Conservation (phyloP, 2,797 vertebrate species). For the Microctenopoma steveboyesi region DNA sequence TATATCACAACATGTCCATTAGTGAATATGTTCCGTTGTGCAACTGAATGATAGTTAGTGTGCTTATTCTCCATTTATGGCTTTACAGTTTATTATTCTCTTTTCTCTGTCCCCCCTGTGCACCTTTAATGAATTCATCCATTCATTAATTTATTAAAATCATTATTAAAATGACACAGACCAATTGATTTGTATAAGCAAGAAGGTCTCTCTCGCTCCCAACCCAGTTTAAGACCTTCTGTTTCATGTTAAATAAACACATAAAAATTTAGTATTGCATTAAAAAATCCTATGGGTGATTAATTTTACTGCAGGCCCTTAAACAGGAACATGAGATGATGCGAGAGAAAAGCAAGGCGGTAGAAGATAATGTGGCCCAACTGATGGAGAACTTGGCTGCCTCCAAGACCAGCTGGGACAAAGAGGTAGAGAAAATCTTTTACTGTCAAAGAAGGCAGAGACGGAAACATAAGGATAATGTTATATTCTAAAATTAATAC, state of each 20-base stretch:
- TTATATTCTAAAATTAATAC: not conserved
- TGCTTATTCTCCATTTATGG: conserved; percentile 93
- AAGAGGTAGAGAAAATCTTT: conserved; percentile 79
- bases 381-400: conserved; percentile 86
- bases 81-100: conserved; percentile 88
- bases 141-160: conserved; percentile 98
- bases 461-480: not conserved
- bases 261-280: conserved; percentile 99
- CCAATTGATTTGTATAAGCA: conserved; percentile 93
- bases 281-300: conserved; percentile 97
- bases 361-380: conserved; percentile 88
- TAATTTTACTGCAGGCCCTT: conserved; percentile 99
- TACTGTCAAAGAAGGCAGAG: not conserved
- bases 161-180: conserved; percentile 96
- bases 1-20: conserved; percentile 81
- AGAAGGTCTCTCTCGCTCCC: conserved; percentile 51
- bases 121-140: conserved; percentile 85
- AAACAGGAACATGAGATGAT: conserved; percentile 95
- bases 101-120: conserved; percentile 59
- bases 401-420: conserved; percentile 85
- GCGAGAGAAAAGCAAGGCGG: conserved; percentile 88
- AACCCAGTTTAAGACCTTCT: conserved; percentile 89
- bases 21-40: conserved; percentile 88
- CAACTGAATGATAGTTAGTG: conserved; percentile 94
- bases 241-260: conserved; percentile 95